Conservation (phyloP, 1,140 invertebrate genomes). For the Diachasmimorpha longicaudata region DNA sequence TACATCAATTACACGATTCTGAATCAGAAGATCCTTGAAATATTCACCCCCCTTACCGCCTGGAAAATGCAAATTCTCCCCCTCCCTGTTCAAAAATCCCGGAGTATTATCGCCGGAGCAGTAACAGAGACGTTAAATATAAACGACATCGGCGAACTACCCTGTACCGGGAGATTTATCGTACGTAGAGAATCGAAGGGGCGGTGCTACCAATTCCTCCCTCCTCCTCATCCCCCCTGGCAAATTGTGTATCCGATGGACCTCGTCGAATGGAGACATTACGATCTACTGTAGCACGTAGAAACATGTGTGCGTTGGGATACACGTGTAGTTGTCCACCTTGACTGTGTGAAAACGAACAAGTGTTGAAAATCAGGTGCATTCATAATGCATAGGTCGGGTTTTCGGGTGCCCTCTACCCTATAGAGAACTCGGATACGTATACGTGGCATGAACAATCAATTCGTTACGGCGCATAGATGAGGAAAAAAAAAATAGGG, state of each 20-base stretch:
- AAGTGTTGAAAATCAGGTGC: slow-evolving; percentile 61
- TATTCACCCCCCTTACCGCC: not conserved
- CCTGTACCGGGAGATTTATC: slow-evolving; percentile 45
- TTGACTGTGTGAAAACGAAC: slow-evolving; percentile 32
- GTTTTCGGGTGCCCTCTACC: not conserved
- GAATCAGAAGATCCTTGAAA: not conserved
- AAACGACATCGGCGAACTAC: not conserved
- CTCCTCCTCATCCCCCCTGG: slow-evolving; percentile 34
- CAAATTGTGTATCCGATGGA: slow-evolving; percentile 45
- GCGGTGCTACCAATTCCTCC: slow-evolving; percentile 45
- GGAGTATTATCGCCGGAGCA: not conserved
- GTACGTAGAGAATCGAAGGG: slow-evolving; percentile 40
- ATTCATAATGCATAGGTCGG: slow-evolving; percentile 49
- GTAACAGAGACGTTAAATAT: not conserved
- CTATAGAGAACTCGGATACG: not conserved
- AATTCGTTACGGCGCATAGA: slow-evolving; percentile 49
- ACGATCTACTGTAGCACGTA: slow-evolving; percentile 24
- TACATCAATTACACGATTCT: not conserved
- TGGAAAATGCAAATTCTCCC: not conserved
- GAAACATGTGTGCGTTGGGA: not conserved
- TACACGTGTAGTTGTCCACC: not conserved
- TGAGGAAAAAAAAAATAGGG: not conserved
- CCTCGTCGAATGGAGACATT: slow-evolving; percentile 52
- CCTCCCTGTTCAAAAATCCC: not conserved
- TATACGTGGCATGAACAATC: slow-evolving; percentile 42